Percentiles rank a stretch among this genome's conserved stretches.
Evolutionary conservation across 2,888 invertebrate genomes (phyloP).

Genomic region (Trachelus iudaicus): DNA sequence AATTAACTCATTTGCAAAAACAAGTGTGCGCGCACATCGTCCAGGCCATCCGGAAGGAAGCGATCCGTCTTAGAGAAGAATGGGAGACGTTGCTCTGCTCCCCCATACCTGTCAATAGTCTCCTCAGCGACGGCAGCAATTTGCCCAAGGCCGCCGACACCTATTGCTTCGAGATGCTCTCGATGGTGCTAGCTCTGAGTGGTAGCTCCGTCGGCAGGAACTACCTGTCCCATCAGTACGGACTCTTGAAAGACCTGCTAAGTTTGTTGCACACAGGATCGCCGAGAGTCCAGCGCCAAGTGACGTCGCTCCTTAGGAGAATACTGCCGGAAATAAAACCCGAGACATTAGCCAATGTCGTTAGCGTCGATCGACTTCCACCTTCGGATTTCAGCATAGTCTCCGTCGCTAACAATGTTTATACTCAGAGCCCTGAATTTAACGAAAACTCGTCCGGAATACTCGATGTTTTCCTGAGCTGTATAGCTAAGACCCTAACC

Average conservation of each 20-base stretch:
- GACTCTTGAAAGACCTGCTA: constrained; percentile 84
- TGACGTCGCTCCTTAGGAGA: constrained; percentile 85
- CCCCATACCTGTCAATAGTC: constrained; percentile 61
- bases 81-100: constrained; percentile 82
- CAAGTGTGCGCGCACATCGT: constrained; percentile 89
- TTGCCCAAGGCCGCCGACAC: constrained; percentile 76
- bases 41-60: constrained; percentile 90
- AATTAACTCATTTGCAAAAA: constrained; percentile 91
- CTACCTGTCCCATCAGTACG: constrained; percentile 90
- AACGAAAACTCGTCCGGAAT: constrained; percentile 76
- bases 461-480: constrained; percentile 89
- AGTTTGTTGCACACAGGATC: constrained; percentile 93
- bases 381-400: constrained; percentile 82
- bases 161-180: constrained; percentile 98
- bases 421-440: constrained; percentile 64
- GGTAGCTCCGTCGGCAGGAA: constrained; percentile 91
- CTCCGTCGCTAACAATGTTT: constrained; percentile 68
- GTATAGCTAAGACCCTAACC: constrained; percentile 90
- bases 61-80: constrained; percentile 86
- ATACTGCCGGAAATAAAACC: constrained; percentile 93
- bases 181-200: constrained; percentile 92
- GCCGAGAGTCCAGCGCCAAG: constrained; percentile 93
- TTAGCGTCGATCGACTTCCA: constrained; percentile 78
- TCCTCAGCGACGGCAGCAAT: constrained; percentile 65
- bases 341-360: constrained; percentile 80